Conservation (phyloP, 2,113 vertebrate species). For the Ictidomys tridecemlineatus region DNA sequence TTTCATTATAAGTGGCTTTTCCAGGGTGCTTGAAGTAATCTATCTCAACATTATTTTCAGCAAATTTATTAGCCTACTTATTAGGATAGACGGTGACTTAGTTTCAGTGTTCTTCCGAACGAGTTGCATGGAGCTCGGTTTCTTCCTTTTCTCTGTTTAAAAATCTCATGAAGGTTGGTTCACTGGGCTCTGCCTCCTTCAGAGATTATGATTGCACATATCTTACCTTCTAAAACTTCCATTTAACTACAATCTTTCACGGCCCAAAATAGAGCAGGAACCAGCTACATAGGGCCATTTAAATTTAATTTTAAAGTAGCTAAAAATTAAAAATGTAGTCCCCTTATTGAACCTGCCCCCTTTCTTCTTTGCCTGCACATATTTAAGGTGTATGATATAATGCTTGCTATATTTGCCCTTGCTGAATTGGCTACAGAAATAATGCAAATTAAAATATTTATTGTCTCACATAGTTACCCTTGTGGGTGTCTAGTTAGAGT, state of each 20-base stretch:
- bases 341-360: background rate
- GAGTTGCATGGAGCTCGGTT: background rate
- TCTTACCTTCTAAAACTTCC: background rate
- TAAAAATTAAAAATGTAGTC: background rate
- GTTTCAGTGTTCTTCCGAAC: background rate
- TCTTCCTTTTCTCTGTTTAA: background rate
- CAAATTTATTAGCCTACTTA: background rate
- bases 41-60: background rate
- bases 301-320: background rate
- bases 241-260: background rate
- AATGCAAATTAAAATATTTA: background rate
- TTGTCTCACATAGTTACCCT: too few species aligned
- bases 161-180: background rate
- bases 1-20: background rate
- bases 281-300: background rate
- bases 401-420: background rate
- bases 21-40: background rate
- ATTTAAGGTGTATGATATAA: background rate
- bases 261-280: accelerated
- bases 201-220: accelerated
- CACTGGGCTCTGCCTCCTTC: background rate
- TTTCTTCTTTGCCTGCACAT: background rate
- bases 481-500: background rate
- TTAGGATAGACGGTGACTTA: background rate
- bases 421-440: background rate